A percentile compares a stretch with the other conserved stretches of the same genome.
phyloP scores from a whole-genome alignment of 2,113 vertebrate genomes.

The Cinclus cinclus region DNA sequence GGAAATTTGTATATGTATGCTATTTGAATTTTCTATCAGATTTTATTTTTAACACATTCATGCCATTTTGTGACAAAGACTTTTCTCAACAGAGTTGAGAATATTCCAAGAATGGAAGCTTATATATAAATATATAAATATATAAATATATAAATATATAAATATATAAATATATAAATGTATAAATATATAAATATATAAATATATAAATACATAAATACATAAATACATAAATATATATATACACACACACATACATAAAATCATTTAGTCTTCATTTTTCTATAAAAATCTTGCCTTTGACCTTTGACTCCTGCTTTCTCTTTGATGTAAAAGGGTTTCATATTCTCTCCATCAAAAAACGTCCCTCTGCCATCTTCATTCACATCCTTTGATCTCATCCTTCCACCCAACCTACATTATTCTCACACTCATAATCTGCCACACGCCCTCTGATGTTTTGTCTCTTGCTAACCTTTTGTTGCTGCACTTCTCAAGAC shows the following conservation, averaged over 20 bases:
- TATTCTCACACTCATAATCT: neutral
- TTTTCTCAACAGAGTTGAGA: neutral
- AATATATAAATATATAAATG: too few species aligned
- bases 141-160: too few species aligned
- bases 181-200: too few species aligned
- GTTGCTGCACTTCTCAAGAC: neutral
- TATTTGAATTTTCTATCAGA: neutral
- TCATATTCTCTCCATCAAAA: neutral
- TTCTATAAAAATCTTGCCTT: neutral
- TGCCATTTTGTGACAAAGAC: neutral
- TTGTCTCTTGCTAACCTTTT: neutral
- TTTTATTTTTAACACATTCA: neutral
- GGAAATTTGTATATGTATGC: neutral
- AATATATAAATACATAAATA: too few species aligned
- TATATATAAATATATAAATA: neutral
- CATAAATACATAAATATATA: too few species aligned
- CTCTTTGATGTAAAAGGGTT: neutral
- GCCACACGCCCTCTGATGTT: neutral
- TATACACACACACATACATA: neutral
- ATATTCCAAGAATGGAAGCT: neutral
- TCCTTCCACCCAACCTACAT: neutral
- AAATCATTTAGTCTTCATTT: neutral
- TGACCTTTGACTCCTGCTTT: neutral
- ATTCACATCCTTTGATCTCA: neutral
- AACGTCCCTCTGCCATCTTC: neutral